These are phyloP conservation scores for Dryobotodes eremita DNA, from an alignment of 2,888 invertebrate genomes.

Conservation along the genomic window DNA sequence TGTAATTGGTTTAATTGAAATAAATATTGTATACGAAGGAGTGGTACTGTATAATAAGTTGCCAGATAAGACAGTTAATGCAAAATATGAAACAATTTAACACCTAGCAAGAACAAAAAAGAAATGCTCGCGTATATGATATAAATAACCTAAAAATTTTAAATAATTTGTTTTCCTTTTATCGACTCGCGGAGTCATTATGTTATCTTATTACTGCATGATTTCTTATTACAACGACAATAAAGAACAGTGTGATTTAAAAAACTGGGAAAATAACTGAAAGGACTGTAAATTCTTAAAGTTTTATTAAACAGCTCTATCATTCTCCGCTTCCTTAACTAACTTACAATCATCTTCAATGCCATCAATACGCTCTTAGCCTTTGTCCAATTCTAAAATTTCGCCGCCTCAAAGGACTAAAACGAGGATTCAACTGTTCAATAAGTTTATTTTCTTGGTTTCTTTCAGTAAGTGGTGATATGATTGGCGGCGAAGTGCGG, in stretches of 20 bases:
- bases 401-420: constrained; percentile 41
- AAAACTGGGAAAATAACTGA: not conserved
- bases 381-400: constrained; percentile 23
- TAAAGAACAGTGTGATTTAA: not conserved
- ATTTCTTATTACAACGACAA: not conserved
- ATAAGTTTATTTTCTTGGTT: constrained; percentile 18
- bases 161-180: too few relatives aligned
- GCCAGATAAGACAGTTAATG: too few relatives aligned
- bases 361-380: constrained; percentile 16
- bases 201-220: too few relatives aligned
- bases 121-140: too few relatives aligned
- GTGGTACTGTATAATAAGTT: too few relatives aligned
- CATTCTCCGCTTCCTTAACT: not conserved
- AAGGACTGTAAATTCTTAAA: not conserved
- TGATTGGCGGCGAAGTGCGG: constrained; percentile 80
- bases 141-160: too few relatives aligned
- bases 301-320: not conserved
- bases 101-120: too few relatives aligned
- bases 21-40: too few relatives aligned
- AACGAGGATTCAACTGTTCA: constrained; percentile 50
- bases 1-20: not conserved
- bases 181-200: too few relatives aligned
- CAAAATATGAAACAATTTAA: too few relatives aligned
- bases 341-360: constrained; percentile 2
- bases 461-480: constrained; percentile 71